These are phyloP conservation scores for Physocephala rufipes DNA, from an alignment of 2,888 invertebrate genomes.

Conservation along the genomic window DNA sequence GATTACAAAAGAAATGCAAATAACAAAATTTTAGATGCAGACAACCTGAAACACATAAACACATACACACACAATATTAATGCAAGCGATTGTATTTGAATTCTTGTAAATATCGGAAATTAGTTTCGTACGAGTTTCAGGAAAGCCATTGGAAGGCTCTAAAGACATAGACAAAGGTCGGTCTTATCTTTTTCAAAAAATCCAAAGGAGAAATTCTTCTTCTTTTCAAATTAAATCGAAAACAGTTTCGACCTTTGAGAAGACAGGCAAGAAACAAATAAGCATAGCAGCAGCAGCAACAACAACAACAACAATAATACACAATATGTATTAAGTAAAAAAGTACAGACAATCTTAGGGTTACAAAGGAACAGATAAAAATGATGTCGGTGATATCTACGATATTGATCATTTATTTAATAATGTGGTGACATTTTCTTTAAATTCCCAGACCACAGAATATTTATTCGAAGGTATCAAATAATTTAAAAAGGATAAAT, in stretches of 20 bases:
- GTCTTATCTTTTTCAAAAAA: constrained; percentile 20
- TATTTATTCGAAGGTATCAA: too few relatives aligned
- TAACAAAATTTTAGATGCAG: constrained; percentile 10
- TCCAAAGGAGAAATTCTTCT: constrained; percentile 17
- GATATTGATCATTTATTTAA: too few relatives aligned
- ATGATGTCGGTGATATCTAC: too few relatives aligned
- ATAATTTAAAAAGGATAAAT: too few relatives aligned
- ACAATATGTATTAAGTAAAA: too few relatives aligned
- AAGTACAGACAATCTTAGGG: too few relatives aligned
- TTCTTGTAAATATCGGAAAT: constrained; percentile 26
- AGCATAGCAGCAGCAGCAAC: constrained; percentile 16
- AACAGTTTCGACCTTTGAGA: neutral
- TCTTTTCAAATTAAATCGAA: constrained; percentile 27
- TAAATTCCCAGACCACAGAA: too few relatives aligned
- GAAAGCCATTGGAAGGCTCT: constrained; percentile 28
- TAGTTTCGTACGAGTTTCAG: constrained; percentile 28
- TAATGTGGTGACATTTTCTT: too few relatives aligned
- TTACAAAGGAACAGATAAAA: neutral
- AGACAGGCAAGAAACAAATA: constrained; percentile 12
- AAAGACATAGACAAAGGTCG: neutral
- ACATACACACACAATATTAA: too few relatives aligned
- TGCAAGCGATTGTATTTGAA: constrained; percentile 10
- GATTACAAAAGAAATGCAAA: constrained; percentile 33
- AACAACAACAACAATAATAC: neutral
- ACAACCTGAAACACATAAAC: too few relatives aligned